These are phyloP conservation scores for Ichneumoninae sp. DNA, from an alignment of 2,888 invertebrate species.

Conservation along the genomic window DNA sequence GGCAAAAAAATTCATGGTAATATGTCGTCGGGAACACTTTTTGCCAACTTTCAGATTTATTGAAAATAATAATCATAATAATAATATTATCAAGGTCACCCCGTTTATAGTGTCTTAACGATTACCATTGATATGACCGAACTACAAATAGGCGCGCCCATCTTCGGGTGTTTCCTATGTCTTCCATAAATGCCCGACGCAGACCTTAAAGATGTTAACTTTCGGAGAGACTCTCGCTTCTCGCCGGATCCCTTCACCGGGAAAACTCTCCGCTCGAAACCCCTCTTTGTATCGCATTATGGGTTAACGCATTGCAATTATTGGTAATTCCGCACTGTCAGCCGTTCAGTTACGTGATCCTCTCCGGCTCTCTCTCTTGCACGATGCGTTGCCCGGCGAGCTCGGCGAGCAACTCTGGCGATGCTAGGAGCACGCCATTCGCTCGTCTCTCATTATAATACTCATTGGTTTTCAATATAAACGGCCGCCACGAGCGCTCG, in stretches of 20 bases:
- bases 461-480: constrained; percentile 6
- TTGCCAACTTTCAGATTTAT: no score
- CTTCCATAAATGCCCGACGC: no score
- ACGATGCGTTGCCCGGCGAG: not conserved
- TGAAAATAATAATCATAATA: not conserved
- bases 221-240: not conserved
- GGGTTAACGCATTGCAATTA: constrained; percentile 48
- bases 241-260: constrained; percentile 8
- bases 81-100: not conserved
- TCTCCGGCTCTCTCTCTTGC: not conserved
- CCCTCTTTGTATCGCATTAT: constrained; percentile 36
- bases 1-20: not conserved
- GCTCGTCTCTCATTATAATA: not conserved
- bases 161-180: no score
- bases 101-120: no score
- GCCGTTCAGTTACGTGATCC: constrained; percentile 41
- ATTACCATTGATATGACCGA: no score
- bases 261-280: not conserved
- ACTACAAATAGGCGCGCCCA: no score
- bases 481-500: not conserved
- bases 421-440: not conserved
- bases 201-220: not conserved
- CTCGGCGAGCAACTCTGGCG: not conserved
- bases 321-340: constrained; percentile 47
- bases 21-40: not conserved